phyloP scores from a whole-genome alignment of 2,113 vertebrate genomes.

The Macquaria australasica region DNA sequence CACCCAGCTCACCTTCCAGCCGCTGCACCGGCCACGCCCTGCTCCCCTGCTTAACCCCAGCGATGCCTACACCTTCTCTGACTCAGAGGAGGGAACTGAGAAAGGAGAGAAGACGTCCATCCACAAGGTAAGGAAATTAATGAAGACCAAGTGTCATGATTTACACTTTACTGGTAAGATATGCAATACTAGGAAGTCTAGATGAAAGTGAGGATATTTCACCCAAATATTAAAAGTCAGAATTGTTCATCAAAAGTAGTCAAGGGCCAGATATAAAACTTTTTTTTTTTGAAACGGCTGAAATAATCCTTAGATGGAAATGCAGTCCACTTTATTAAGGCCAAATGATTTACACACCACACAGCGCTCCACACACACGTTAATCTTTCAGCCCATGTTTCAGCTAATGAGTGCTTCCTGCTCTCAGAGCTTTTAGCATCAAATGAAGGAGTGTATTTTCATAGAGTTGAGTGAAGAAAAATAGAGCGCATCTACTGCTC shows the following conservation, averaged over 20 bases:
- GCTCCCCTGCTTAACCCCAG: constrained; percentile 87
- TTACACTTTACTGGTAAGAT: constrained; percentile 10
- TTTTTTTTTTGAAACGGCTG: constrained; percentile 36
- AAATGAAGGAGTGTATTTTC: constrained; percentile 81
- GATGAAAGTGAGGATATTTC: constrained; percentile 33
- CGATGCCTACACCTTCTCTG: constrained; percentile 92
- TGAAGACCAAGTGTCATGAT: not conserved
- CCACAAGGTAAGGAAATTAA: constrained; percentile 87
- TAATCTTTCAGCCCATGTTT: constrained; percentile 73
- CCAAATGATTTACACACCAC: constrained; percentile 72
- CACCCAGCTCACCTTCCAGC: constrained; percentile 95
- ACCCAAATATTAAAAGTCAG: constrained; percentile 33
- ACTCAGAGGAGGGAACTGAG: constrained; percentile 93
- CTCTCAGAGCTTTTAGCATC: constrained; percentile 74
- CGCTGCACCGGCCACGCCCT: constrained; percentile 90
- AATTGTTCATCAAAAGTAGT: constrained; percentile 47
- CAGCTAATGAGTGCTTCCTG: constrained; percentile 76
- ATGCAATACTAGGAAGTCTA: not conserved
- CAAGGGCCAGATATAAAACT: not conserved
- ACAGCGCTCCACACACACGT: constrained; percentile 65
- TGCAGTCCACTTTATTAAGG: constrained; percentile 51
- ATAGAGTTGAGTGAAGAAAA: constrained; percentile 78
- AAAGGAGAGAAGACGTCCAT: constrained; percentile 94
- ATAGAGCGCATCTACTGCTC: constrained; percentile 75
- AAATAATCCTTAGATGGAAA: constrained; percentile 65